Conservation (phyloP, 1,140 invertebrate species). For the Eumaeus atala region DNA sequence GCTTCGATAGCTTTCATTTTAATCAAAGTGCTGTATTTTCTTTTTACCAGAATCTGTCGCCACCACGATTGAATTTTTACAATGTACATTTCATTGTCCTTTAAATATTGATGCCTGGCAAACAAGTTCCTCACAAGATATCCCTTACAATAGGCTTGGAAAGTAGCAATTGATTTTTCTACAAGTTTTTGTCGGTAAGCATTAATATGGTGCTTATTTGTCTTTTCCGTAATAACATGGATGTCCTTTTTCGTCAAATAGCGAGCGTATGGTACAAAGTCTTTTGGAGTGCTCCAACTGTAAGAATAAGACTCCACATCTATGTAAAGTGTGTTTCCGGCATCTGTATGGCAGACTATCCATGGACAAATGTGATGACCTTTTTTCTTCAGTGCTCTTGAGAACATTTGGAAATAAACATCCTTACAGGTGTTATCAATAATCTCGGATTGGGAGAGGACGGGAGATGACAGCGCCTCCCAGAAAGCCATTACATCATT, state of each 20-base stretch:
- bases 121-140: constrained; percentile 77
- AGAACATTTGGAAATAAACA: constrained; percentile 67
- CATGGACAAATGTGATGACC: constrained; percentile 62
- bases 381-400: constrained; percentile 58
- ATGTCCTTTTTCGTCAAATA: constrained; percentile 67
- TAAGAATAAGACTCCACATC: constrained; percentile 67
- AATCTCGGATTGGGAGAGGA: constrained; percentile 33
- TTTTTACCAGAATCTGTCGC: constrained; percentile 73
- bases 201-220: constrained; percentile 60
- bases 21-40: constrained; percentile 67
- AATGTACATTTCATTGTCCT: constrained; percentile 73
- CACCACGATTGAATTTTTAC: constrained; percentile 82
- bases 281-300: constrained; percentile 69
- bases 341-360: constrained; percentile 70
- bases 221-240: constrained; percentile 57
- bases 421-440: constrained; percentile 48
- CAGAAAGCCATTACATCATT: constrained; percentile 57
- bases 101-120: constrained; percentile 69
- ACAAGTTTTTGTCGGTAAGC: constrained; percentile 48
- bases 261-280: constrained; percentile 61
- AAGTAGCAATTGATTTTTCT: constrained; percentile 60
- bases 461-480: constrained; percentile 39
- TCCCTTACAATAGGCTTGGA: constrained; percentile 80
- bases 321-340: constrained; percentile 69
- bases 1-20: constrained; percentile 59